A percentile compares a stretch with the other conserved stretches of the same genome.
Conservation (phyloP, 2,888 invertebrate genomes). For the Isotomurus palustris region DNA sequence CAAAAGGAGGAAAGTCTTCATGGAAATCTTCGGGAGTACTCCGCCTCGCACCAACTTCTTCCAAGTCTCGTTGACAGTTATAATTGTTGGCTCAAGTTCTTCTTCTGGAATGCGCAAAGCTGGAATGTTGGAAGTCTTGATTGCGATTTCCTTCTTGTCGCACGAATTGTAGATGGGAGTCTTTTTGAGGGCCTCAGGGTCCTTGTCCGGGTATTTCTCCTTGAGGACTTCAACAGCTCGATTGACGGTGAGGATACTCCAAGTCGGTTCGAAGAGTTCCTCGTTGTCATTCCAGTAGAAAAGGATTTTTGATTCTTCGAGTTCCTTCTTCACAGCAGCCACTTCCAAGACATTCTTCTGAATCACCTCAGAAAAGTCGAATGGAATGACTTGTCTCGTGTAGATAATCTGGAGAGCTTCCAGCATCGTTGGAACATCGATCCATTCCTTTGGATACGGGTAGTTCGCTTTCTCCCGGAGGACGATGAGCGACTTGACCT, state of each 20-base stretch:
- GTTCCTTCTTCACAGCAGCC: not conserved
- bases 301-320: not conserved
- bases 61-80: slow-evolving; percentile 1
- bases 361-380: slow-evolving; percentile 10
- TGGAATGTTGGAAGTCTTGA: not conserved
- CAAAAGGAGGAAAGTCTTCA: not conserved
- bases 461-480: not conserved
- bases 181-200: not conserved
- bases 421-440: not conserved
- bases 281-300: slow-evolving; percentile 6
- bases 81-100: not conserved
- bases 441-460: not conserved
- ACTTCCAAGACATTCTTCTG: not conserved
- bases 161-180: too few relatives aligned
- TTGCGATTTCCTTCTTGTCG: too few relatives aligned
- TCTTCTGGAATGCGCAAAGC: not conserved
- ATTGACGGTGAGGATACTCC: not conserved
- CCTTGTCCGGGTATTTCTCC: not conserved
- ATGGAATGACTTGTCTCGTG: not conserved
- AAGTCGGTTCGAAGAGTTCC: slow-evolving; percentile 1
- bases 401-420: slow-evolving; percentile 4
- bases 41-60: not conserved
- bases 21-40: not conserved
- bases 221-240: not conserved
- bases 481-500: slow-evolving; percentile 1